Conservation (phyloP, 2,888 invertebrate species). For the Drosophila peninsularis region DNA sequence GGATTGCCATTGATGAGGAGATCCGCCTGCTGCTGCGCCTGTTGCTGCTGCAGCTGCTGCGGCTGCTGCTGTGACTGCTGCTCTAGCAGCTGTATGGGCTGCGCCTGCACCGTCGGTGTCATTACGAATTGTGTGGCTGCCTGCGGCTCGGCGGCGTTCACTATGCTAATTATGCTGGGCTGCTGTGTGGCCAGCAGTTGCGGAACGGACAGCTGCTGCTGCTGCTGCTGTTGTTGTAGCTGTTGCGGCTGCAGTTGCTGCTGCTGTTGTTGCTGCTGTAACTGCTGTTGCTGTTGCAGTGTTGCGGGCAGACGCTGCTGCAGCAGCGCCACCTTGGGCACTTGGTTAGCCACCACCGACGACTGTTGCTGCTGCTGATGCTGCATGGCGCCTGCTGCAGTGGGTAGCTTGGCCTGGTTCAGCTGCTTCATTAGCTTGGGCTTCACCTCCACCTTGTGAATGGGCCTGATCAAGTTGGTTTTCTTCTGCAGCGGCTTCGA, state of each 20-base stretch:
- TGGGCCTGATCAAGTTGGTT: constrained; percentile 80
- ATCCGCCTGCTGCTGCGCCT: constrained; percentile 49
- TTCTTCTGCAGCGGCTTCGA: constrained; percentile 72
- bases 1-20: constrained; percentile 45
- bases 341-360: constrained; percentile 23
- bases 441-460: constrained; percentile 81
- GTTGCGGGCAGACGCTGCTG: constrained; percentile 46
- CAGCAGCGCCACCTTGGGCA: constrained; percentile 50
- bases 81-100: constrained; percentile 44
- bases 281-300: constrained; percentile 33
- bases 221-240: constrained; percentile 7
- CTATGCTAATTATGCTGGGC: constrained; percentile 51
- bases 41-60: constrained; percentile 1
- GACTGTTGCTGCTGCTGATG: constrained; percentile 45
- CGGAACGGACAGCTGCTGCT: constrained; percentile 28
- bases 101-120: constrained; percentile 38
- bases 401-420: constrained; percentile 34
- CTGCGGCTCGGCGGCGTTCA: constrained; percentile 38
- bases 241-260: background rate
- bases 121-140: constrained; percentile 47
- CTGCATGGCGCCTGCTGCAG: constrained; percentile 19
- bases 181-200: constrained; percentile 46
- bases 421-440: constrained; percentile 77
- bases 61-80: constrained; percentile 41
- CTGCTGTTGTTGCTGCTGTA: constrained; percentile 31